Base-by-base conservation (phyloP, 92 coral and sea anemone genomes). In the Montipora capitata region DNA sequence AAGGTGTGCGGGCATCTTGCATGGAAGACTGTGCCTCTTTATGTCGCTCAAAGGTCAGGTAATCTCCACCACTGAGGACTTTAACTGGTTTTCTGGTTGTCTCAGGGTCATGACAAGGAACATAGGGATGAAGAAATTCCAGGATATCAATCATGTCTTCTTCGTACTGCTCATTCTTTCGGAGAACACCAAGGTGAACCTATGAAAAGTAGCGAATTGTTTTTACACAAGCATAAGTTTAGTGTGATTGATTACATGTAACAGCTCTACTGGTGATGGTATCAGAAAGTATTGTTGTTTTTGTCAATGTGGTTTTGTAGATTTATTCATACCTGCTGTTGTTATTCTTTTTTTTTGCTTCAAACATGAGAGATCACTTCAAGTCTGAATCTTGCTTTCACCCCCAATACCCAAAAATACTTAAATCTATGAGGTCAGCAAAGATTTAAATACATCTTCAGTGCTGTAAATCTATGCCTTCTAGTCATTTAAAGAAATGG, bases 81-180 rank as follows among this genome's bases (percentile, higher is more conserved):
- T 90, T 90, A 2, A 90, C 73, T 2, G 94, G 94, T 18, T 54
- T 49, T 12, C 64, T 15, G 69, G 42, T 52, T 43, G 82, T 4
- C 41, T 90, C 90, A 35, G 35, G 61, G 13, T 72, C 73, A 58
- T 90, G 93, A 4, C 82, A 86, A 40, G 95, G 95, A 0, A 89
- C 95, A 71, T 92, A 92, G 2, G 58, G 74, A 59, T 92, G 95
- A 5, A 92, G 56, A 54, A 12, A 92, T 40, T 79, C 61, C 0
- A 89, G 15, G 42, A 89, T 79, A 9, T 92, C 93, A 11, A 92
- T 69, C 95, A 92, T 92, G 40, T 80, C 91, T 54, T 88, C 93
- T 67, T 92, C 92, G 58, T 88, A 84, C 71, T 92, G 95, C 17
- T 92, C 95, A 74, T 92, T 92, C 86, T 92, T 92, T 17, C 88